Evolutionary conservation across 2,113 vertebrate genomes (phyloP), one percentile per base, ranked within the genome.

Genomic region (Vicugna pacos): DNA sequence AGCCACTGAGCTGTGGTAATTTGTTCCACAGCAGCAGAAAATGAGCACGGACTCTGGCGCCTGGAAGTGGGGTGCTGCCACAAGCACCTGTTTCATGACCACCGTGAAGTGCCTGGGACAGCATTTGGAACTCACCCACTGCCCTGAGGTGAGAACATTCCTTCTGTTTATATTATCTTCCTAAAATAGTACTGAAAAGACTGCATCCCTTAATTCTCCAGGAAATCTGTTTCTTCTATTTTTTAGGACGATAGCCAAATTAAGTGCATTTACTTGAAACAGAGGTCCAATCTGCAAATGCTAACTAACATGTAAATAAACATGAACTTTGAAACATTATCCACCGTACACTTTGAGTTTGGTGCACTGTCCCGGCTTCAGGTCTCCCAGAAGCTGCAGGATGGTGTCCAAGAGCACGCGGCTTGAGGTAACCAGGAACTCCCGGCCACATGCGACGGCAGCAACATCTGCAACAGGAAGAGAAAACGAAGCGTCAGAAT

Each of bases 311-410:
- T 64, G 58, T 58, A 15, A 86, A 95, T 1, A 22, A 13, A 46
- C 26, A 38, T 77, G 19, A 70, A 46, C 26, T 84, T 38, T 95
- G 92, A 92, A 69, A 82, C 50, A 83, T 13, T 19, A 62, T 48
- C 56, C 56, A 96, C 97, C 99, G 0, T 99, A 99, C 99, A 99
- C 99, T 99, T 99, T 99, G 58, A 99, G 99, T 96, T 98, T 99
- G 77, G 99, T 98, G 89, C 99, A 99, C 95, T 99, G 98, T 24
- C 99, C 99, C 0, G 99, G 99, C 98, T 99, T 99, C 98, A 99
- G 97, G 91, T 99, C 95, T 90, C 98, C 98, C 83, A 99, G 98
- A 60, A 99, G 99, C 70, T 99, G 99, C 96, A 99, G 98, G 94
- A 99, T 98, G 0, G 99, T 99, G 97, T 99, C 99, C 98, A 99